Base-by-base conservation (phyloP, 2,888 invertebrate genomes). In the Ceriagrion tenellum region DNA sequence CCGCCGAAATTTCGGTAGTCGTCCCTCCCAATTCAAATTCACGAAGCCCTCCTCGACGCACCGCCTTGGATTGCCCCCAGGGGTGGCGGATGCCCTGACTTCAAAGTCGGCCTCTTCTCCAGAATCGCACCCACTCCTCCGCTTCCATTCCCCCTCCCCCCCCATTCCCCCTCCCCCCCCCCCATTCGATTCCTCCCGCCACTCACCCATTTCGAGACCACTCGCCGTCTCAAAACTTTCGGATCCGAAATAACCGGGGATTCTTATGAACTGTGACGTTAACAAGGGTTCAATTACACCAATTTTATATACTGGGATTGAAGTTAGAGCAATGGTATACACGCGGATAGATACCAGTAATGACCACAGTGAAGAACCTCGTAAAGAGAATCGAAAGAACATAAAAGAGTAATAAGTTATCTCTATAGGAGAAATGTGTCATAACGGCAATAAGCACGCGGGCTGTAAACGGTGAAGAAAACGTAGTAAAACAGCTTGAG, bases 21-120 rank as follows among this genome's bases (percentile, higher is more conserved):
- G 47, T 47, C 47, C 47, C 93, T 47, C 69, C 40, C 47, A 26
- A 63, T 93, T 93, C 69, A 93, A 93, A 93, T 93, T 93, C 93
- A 74, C 93, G 74, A n/a, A 59, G 59, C 59, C 59, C 12, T 2
- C 59, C 18, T 74, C 47, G 2, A 16, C 16, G 18, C 20, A 10
- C 69, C 69, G 81, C 59, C 20, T 40, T 20, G 2, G 47, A 47
- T 74, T 8, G 93, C 91, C 91, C 93, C 93, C 26, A 23, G 69
- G 47, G 93, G 47, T n/a, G 47, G 69, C 1, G 81, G 47, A 40
- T 89, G 89, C 55, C 13, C 26, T 16, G 93, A 93, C 93, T 69
- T 69, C 93, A 93, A 93, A 69, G 69, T 63, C 55, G 18, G 3
- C 30, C 35, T 23, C 40, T 30, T 35, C 59, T 59, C 90, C 91